A percentile compares a stretch with the other conserved stretches of the same genome.
Conservation (phyloP, 2,888 invertebrate genomes). For the Apamea sordens region DNA sequence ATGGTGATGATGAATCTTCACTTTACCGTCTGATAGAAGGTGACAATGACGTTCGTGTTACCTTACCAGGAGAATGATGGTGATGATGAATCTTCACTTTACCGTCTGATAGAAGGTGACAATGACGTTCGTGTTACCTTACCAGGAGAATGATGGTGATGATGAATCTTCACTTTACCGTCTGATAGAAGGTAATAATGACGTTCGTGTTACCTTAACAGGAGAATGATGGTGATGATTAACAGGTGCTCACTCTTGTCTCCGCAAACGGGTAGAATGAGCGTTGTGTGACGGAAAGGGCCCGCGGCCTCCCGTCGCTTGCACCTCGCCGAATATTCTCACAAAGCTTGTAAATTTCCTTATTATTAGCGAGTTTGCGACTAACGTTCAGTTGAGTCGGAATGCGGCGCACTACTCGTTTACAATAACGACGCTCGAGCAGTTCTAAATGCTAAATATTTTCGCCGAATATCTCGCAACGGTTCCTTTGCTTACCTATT, state of each 20-base stretch:
- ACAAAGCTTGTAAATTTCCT: slow-evolving; percentile 67
- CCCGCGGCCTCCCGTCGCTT: slow-evolving; percentile 21
- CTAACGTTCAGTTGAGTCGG: slow-evolving; percentile 58
- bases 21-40: too few relatives aligned
- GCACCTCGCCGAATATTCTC: slow-evolving; percentile 49
- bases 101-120: too few relatives aligned
- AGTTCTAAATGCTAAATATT: slow-evolving; percentile 33
- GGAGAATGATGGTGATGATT: too few relatives aligned
- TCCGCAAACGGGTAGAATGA: too few relatives aligned
- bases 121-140: too few relatives aligned
- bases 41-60: too few relatives aligned
- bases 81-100: too few relatives aligned
- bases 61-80: too few relatives aligned
- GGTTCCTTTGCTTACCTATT: slow-evolving; percentile 45
- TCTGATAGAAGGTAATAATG: not conserved
- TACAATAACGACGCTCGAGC: slow-evolving; percentile 13
- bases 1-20: too few relatives aligned
- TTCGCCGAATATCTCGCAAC: slow-evolving; percentile 39
- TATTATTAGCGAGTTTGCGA: slow-evolving; percentile 69
- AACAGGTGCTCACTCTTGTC: not conserved
- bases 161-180: not conserved
- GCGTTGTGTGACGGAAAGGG: not conserved
- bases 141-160: not conserved
- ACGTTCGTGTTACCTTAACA: too few relatives aligned
- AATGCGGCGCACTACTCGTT: slow-evolving; percentile 51